Evolutionary conservation across 2,797 vertebrate genomes (phyloP).

Genomic region (Leptodactylus fallax): DNA sequence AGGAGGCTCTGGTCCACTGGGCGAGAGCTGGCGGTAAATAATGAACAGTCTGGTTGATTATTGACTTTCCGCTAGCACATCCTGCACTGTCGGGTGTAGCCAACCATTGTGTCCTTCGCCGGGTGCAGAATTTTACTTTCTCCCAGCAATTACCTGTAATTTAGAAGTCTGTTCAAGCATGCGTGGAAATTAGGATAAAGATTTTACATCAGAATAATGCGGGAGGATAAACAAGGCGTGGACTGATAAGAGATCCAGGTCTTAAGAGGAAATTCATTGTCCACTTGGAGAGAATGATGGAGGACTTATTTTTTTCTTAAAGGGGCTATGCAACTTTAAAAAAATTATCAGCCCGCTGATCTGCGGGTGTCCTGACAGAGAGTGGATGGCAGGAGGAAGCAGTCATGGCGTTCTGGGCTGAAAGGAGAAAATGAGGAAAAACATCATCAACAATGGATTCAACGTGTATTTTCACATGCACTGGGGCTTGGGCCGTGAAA

Average conservation of each 20-base stretch:
- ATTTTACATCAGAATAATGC: slow-evolving; percentile 1
- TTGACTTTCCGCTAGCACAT: slow-evolving; percentile 65
- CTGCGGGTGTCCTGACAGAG: too few relatives aligned
- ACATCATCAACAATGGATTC: too few relatives aligned
- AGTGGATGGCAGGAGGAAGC: too few relatives aligned
- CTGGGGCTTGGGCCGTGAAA: too few relatives aligned
- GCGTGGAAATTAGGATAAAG: background rate
- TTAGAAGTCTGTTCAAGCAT: background rate
- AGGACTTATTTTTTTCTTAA: background rate
- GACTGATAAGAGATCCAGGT: background rate
- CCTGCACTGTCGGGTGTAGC: slow-evolving; percentile 60
- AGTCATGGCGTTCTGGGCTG: too few relatives aligned
- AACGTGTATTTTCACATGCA: too few relatives aligned
- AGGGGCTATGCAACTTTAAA: too few relatives aligned
- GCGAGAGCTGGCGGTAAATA: slow-evolving; percentile 57
- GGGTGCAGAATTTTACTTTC: background rate
- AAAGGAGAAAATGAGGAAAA: too few relatives aligned
- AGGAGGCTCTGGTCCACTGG: slow-evolving; percentile 52
- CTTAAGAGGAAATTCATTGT: background rate
- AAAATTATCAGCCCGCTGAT: too few relatives aligned
- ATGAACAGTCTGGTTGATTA: slow-evolving; percentile 70
- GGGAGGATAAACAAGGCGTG: slow-evolving; percentile 2
- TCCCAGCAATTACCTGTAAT: background rate
- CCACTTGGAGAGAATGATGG: background rate
- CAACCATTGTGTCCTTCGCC: slow-evolving; percentile 49